These are phyloP conservation scores for Peucedramus taeniatus DNA, from an alignment of 2,113 vertebrate genomes.

Conservation along the genomic window DNA sequence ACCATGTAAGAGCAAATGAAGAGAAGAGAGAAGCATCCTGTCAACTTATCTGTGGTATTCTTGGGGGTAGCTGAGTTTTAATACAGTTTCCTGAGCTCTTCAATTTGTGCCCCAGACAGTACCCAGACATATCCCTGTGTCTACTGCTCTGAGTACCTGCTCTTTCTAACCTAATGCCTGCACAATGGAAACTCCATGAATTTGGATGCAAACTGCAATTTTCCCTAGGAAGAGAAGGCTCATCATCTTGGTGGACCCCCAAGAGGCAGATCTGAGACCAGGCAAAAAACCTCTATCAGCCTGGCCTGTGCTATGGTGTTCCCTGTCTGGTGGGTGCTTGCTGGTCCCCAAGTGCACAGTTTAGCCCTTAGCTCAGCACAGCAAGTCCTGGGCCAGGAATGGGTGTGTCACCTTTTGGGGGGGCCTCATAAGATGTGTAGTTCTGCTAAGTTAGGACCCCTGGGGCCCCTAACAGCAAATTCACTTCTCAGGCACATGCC, in stretches of 20 bases:
- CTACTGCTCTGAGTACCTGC: not conserved
- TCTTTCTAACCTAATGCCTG: not conserved
- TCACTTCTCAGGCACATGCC: not conserved
- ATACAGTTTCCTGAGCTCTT: not conserved
- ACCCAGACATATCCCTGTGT: not conserved
- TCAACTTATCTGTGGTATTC: not conserved
- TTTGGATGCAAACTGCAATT: not conserved
- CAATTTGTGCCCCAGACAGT: not conserved
- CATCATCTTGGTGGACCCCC: not conserved
- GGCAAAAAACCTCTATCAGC: not conserved
- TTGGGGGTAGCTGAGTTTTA: not conserved
- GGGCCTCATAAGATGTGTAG: fast-evolving
- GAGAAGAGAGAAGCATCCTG: not conserved
- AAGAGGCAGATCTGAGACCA: not conserved
- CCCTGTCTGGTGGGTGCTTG: not conserved
- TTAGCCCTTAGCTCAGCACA: not conserved
- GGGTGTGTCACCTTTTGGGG: not conserved
- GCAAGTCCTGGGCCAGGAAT: not conserved
- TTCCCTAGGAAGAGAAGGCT: not conserved
- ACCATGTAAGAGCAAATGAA: not conserved
- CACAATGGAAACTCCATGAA: not conserved
- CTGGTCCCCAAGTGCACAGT: not conserved
- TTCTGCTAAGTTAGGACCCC: fast-evolving
- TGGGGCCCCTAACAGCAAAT: not conserved
- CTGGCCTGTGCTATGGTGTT: not conserved